Evolutionary conservation across 92 coral and sea anemone species (phyloP), one percentile per base, ranked within the genome.

Genomic region (Zoanthus sansibaricus): DNA sequence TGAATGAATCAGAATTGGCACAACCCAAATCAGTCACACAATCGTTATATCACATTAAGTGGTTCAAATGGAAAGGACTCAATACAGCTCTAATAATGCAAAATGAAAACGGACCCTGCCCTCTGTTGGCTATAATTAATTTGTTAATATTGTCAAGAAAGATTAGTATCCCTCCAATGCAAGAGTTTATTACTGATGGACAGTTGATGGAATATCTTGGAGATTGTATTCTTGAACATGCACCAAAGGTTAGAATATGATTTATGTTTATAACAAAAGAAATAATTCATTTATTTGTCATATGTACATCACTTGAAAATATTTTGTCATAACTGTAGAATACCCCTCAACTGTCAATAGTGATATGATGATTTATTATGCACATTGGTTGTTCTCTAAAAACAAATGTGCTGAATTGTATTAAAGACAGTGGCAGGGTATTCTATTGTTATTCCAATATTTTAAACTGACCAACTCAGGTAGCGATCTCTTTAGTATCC

Each of bases 61-160:
- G 99, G 98, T 92, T 92, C 18, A 88, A 87, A 10, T 97, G 99
- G 99, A 97, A 97, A 75, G 95, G 95, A 0, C 49, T 97, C 16
- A 91, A 91, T 55, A 97, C 99, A 1, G 96, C 99, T 2, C 89
- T 97, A 17, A 93, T 97, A 20, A 95, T 98, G n/a, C 99, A 97
- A 74, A 97, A 97, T 89, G 99, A 97, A 73, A 97, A 97, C 61
- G 99, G 99, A 10, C 99, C 99, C 7, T 97, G 99, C 74, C 99
- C 99, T 10, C 87, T 97, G 49, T 84, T 97, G 56, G 99, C 99
- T 1, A 84, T 97, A 79, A 94, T 97, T 11, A 97, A 97, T 91
- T 91, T 94, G 58, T 69, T 97, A 74, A 79, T 97, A 30, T 78
- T 97, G 80, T 92, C 95, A 72, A 87, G 99, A 69, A 89, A 88